Percentiles rank a stretch among this genome's conserved stretches.
Evolutionary conservation across 2,113 vertebrate species (phyloP).

Genomic region (Scortum barcoo): DNA sequence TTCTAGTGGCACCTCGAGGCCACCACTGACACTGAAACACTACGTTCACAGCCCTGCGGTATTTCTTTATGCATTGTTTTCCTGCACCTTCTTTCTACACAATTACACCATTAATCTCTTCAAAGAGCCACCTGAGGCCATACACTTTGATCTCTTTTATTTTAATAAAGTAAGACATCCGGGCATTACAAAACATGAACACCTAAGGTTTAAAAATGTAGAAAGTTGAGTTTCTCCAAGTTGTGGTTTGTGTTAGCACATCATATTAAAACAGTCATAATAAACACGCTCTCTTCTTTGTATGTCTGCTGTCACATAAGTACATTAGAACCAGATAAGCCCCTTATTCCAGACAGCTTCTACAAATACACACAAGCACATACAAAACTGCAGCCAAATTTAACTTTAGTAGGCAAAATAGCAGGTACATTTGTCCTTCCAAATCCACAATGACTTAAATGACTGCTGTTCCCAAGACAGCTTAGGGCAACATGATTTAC

Average conservation of each 20-base stretch:
- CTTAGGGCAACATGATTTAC: constrained; percentile 74
- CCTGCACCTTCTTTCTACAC: constrained; percentile 14
- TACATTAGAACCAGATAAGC: constrained; percentile 1
- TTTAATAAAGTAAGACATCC: constrained; percentile 1
- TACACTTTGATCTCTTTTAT: constrained; percentile 18
- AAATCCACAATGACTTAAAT: constrained; percentile 67
- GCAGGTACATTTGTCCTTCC: constrained; percentile 62
- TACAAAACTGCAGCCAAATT: constrained; percentile 50
- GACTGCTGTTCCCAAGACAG: constrained; percentile 63
- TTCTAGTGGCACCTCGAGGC: constrained; percentile 27
- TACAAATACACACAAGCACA: constrained; percentile 44
- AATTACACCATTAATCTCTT: constrained; percentile 13
- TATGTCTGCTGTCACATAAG: constrained; percentile 22
- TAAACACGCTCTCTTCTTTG: constrained; percentile 15
- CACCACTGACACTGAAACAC: constrained; percentile 19
- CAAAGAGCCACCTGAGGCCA: constrained; percentile 15
- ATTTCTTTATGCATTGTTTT: constrained; percentile 16
- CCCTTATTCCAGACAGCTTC: constrained; percentile 19
- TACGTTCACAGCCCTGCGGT: constrained; percentile 11
- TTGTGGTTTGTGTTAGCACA: constrained; percentile 1
- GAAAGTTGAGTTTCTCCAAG: background rate
- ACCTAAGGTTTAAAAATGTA: constrained; percentile 1
- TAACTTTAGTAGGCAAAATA: constrained; percentile 59
- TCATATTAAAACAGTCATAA: background rate
- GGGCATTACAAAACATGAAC: background rate